These are phyloP conservation scores for Crocidura indochinensis DNA, from an alignment of 2,797 vertebrate genomes.

Conservation along the genomic window DNA sequence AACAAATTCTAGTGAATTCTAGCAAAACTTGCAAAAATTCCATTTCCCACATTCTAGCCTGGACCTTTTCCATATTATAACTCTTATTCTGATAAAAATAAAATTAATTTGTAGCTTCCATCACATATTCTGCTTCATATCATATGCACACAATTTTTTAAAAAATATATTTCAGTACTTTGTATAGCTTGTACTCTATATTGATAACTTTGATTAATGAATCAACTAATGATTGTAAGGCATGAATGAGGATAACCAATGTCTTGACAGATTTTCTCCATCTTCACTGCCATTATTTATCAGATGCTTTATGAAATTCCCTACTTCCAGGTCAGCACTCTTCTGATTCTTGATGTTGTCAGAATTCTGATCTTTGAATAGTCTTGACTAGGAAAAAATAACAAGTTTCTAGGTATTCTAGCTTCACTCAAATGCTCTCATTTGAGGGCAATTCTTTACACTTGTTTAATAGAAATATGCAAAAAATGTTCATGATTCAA, in stretches of 20 bases:
- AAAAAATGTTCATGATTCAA: background rate
- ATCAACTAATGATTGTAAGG: background rate
- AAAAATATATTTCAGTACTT: no score
- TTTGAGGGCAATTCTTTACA: conserved; percentile 1
- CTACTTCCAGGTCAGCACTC: conserved; percentile 65
- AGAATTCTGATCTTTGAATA: conserved; percentile 68
- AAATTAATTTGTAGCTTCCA: conserved; percentile 29
- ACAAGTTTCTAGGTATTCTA: background rate
- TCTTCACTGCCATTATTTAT: conserved; percentile 43
- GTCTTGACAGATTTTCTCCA: conserved; percentile 16
- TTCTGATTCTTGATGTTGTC: conserved; percentile 44
- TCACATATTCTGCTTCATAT: conserved; percentile 44
- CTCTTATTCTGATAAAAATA: background rate
- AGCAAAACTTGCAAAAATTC: background rate
- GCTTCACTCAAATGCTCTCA: conserved; percentile 11
- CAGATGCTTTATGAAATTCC: conserved; percentile 55
- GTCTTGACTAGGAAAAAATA: conserved; percentile 51
- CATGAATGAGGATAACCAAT: conserved; percentile 11
- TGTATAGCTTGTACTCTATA: background rate
- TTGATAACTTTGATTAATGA: conserved; percentile 24
- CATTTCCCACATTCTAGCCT: background rate
- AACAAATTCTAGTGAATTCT: conserved; percentile 5
- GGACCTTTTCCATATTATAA: background rate
- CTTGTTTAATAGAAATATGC: background rate
- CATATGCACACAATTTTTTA: background rate